Evolutionary conservation across 2,888 invertebrate species (phyloP).

Genomic region (Quadroppia sp.): DNA sequence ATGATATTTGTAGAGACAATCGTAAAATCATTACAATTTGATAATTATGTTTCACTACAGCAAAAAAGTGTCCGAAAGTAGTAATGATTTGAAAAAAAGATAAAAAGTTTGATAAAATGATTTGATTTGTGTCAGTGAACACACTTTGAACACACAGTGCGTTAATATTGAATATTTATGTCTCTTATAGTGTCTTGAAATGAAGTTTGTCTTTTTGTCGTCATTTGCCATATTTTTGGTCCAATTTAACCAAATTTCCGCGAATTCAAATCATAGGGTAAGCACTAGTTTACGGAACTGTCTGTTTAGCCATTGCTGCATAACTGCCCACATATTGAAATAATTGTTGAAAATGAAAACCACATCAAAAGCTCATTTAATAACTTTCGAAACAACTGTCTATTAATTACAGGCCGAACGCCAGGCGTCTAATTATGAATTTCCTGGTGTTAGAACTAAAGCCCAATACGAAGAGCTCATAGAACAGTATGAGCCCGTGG

Average conservation of each 20-base stretch:
- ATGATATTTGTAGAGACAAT: background rate
- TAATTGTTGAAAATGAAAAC: background rate
- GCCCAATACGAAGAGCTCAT: conserved; percentile 38
- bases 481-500: conserved; percentile 1
- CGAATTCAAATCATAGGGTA: conserved; percentile 9
- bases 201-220: background rate
- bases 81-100: background rate
- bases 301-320: background rate
- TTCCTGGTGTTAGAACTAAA: conserved; percentile 3
- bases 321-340: conserved; percentile 7
- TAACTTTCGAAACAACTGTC: conserved; percentile 9
- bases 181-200: conserved; percentile 17
- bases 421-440: conserved; percentile 26
- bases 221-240: background rate
- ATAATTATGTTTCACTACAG: conserved; percentile 6
- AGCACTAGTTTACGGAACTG: conserved; percentile 9
- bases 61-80: conserved; percentile 28
- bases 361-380: background rate
- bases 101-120: background rate
- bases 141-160: background rate
- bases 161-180: conserved; percentile 29
- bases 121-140: conserved; percentile 28
- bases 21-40: conserved; percentile 2
- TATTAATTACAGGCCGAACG: conserved; percentile 23
- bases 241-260: conserved; percentile 21